Evolutionary conservation across 2,113 vertebrate species (phyloP).

Genomic region (Sarotherodon lohbergeri): DNA sequence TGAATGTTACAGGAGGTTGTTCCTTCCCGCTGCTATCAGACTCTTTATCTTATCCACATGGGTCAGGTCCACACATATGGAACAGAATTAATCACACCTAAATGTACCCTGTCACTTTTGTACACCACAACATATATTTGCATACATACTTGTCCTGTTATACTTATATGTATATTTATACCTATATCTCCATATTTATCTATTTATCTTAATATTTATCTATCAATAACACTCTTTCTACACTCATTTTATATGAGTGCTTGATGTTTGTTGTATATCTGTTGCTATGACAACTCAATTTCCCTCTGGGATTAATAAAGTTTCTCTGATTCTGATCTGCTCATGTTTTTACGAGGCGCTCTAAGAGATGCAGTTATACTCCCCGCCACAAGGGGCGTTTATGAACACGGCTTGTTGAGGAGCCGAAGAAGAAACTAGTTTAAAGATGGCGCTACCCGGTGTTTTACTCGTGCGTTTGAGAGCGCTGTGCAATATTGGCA

Average conservation of each 20-base stretch:
- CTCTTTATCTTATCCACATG: not conserved
- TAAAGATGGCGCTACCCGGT: slow-evolving; percentile 70
- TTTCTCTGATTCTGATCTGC: not conserved
- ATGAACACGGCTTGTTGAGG: accelerated
- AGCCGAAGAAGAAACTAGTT: slow-evolving; percentile 30
- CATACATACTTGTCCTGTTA: not conserved
- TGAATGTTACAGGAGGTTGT: not conserved
- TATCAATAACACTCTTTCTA: not conserved
- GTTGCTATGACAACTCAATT: not conserved
- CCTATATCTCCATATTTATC: not conserved
- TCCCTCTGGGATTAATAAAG: not conserved
- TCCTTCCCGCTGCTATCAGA: not conserved
- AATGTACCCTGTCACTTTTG: not conserved
- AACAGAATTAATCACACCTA: too few species aligned
- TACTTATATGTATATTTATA: not conserved
- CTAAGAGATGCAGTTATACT: not conserved
- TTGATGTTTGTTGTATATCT: not conserved
- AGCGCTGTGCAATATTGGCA: slow-evolving; percentile 36
- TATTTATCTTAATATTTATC: not conserved
- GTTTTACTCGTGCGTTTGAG: slow-evolving; percentile 55
- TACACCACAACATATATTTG: not conserved
- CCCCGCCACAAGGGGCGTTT: not conserved
- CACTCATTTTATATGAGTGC: not conserved
- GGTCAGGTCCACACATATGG: not conserved
- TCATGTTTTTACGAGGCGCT: not conserved